phyloP scores from a whole-genome alignment of 2,888 invertebrate genomes.

The Ctena decussata region DNA sequence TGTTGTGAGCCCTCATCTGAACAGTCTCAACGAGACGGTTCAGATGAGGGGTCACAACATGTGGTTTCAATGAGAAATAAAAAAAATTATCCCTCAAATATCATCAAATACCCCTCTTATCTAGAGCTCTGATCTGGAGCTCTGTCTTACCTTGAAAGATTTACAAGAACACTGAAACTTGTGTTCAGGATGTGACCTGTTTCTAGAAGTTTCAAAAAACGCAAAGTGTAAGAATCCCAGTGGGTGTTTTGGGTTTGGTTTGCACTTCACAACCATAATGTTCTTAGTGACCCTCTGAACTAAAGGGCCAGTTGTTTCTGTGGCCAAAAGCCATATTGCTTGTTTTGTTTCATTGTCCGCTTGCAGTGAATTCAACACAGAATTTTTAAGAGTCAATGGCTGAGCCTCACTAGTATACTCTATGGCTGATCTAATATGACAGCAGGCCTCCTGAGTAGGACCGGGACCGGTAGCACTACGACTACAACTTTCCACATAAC shows the following conservation, averaged over 20 bases:
- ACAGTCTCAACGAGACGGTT: too few relatives aligned
- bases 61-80: too few relatives aligned
- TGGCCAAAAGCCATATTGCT: constrained; percentile 89
- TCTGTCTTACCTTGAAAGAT: constrained; percentile 88
- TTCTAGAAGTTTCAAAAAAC: constrained; percentile 87
- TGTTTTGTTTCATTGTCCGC: constrained; percentile 89
- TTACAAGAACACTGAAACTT: constrained; percentile 90
- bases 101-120: too few relatives aligned
- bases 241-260: constrained; percentile 90
- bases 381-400: constrained; percentile 89
- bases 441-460: constrained; percentile 87
- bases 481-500: constrained; percentile 87
- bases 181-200: constrained; percentile 87
- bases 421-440: constrained; percentile 90
- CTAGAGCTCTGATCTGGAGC: too few relatives aligned
- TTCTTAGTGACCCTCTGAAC: constrained; percentile 91
- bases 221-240: constrained; percentile 91
- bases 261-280: constrained; percentile 92
- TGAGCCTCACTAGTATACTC: constrained; percentile 90
- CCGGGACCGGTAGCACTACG: constrained; percentile 65
- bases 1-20: too few relatives aligned
- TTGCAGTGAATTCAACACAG: constrained; percentile 89
- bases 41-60: too few relatives aligned
- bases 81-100: too few relatives aligned
- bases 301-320: constrained; percentile 89